phyloP scores from a whole-genome alignment of 2,113 vertebrate genomes.

The Carassius auratus region DNA sequence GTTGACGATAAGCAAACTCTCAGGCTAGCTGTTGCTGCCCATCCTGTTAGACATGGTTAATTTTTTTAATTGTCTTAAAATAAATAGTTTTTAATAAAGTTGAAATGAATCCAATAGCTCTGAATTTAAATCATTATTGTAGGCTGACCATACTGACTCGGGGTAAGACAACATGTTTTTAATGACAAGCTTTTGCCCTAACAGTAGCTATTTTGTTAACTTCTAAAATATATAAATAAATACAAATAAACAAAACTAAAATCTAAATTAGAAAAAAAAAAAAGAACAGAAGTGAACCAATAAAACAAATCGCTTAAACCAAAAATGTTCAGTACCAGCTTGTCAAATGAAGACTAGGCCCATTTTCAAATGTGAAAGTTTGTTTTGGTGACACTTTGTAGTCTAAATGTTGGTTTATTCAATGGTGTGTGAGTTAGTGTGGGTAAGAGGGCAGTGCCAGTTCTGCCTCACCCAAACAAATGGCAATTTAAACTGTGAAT shows the following conservation, averaged over 20 bases:
- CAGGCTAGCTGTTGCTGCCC: neutral
- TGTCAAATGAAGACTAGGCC: neutral
- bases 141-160: neutral
- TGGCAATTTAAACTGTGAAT: slow-evolving; percentile 19
- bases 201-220: neutral
- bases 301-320: neutral
- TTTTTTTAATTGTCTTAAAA: neutral
- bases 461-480: slow-evolving; percentile 19
- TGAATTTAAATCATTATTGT: neutral
- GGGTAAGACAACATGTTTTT: neutral
- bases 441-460: slow-evolving; percentile 8
- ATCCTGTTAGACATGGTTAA: neutral
- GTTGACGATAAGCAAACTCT: neutral
- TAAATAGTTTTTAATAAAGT: neutral
- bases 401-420: slow-evolving; percentile 24
- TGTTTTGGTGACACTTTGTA: slow-evolving; percentile 24
- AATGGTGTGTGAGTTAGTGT: slow-evolving; percentile 2
- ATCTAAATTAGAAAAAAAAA: neutral
- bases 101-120: neutral
- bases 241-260: too few species aligned
- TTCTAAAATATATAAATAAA: neutral
- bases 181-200: neutral
- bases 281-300: neutral
- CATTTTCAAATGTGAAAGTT: neutral
- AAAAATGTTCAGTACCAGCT: slow-evolving; percentile 2